phyloP scores from a whole-genome alignment of 1,140 invertebrate genomes.

The Zaprionus africanus region DNA sequence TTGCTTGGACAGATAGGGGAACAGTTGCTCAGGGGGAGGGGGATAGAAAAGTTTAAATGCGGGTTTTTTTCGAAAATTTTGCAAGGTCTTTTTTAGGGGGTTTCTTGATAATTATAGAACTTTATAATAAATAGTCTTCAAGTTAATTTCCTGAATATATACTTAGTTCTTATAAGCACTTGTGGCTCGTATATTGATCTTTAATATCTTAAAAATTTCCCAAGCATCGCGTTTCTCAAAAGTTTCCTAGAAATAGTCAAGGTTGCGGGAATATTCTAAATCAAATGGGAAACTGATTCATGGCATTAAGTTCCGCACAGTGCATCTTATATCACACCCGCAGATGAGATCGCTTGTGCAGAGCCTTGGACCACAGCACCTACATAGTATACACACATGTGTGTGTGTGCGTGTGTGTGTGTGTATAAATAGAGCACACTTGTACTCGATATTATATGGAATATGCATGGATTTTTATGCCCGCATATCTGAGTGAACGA shows the following conservation, averaged over 20 bases:
- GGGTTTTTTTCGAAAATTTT: neutral
- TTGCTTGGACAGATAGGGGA: neutral
- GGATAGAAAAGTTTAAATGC: neutral
- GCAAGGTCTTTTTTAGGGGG: neutral
- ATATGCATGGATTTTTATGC: neutral
- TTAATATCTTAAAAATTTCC: too few relatives aligned
- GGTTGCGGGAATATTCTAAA: neutral
- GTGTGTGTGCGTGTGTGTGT: neutral
- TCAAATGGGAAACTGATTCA: neutral
- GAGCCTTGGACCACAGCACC: slow-evolving; percentile 22
- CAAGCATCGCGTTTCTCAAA: too few relatives aligned
- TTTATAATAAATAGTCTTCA: too few relatives aligned
- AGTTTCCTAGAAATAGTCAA: neutral
- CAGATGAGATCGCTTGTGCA: slow-evolving; percentile 14
- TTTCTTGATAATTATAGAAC: neutral
- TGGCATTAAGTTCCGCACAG: neutral
- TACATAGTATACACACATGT: neutral
- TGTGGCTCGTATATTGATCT: too few relatives aligned
- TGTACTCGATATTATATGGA: slow-evolving; percentile 1
- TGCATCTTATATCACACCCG: slow-evolving; percentile 13
- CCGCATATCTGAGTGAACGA: slow-evolving; percentile 20
- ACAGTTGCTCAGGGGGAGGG: neutral
- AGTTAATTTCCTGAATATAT: too few relatives aligned
- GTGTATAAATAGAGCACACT: neutral
- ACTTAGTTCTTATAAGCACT: too few relatives aligned